Conservation (phyloP, 2,113 vertebrate genomes). For the Myotis yumanensis region DNA sequence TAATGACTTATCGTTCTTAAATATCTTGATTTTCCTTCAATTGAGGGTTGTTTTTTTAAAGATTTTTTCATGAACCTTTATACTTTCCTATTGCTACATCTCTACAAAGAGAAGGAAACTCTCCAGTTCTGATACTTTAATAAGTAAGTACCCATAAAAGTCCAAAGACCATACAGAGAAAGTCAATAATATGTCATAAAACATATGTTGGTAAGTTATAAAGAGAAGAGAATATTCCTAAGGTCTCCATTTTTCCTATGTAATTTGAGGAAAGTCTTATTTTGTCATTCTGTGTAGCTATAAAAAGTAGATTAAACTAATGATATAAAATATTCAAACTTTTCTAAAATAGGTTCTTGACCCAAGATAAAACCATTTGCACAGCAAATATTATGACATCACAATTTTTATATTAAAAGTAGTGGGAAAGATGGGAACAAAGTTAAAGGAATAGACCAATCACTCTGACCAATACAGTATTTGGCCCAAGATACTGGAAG, state of each 20-base stretch:
- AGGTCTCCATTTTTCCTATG: not conserved
- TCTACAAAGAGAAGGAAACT: not conserved
- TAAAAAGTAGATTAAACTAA: not conserved
- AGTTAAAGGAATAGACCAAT: not conserved
- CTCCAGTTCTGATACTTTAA: not conserved
- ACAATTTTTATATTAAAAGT: slow-evolving; percentile 3
- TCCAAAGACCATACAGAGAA: not conserved
- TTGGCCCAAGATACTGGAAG: not conserved
- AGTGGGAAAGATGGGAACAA: not conserved
- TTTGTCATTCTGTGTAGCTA: not conserved
- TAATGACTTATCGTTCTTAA: not conserved
- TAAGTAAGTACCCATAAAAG: not conserved
- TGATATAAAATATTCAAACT: not conserved
- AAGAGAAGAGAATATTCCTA: not conserved
- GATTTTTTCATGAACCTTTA: not conserved
- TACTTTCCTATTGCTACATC: not conserved
- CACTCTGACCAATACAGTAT: not conserved
- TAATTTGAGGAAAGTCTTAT: not conserved
- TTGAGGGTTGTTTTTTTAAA: not conserved
- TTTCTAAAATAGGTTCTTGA: slow-evolving; percentile 7
- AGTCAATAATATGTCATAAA: not conserved
- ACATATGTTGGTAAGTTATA: not conserved
- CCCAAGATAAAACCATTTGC: not conserved
- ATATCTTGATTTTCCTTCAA: not conserved
- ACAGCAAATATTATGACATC: not conserved